Evolutionary conservation across 2,113 vertebrate species (phyloP).

Genomic region (Stigmatopora nigra): DNA sequence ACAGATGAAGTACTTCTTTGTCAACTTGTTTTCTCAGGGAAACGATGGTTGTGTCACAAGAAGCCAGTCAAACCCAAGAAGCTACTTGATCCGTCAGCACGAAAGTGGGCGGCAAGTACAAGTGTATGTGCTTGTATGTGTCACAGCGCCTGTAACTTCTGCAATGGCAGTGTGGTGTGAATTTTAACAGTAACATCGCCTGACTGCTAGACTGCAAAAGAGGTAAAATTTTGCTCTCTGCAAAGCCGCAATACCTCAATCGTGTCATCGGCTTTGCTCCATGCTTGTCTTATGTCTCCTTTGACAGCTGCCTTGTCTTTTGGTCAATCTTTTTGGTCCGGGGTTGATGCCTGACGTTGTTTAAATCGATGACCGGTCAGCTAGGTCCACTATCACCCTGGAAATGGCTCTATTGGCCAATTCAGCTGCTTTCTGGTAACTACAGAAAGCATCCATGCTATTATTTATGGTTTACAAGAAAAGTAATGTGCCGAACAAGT

Average conservation of each 20-base stretch:
- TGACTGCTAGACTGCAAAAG: slow-evolving; percentile 45
- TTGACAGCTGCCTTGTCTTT: background rate
- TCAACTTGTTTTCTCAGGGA: slow-evolving; percentile 45
- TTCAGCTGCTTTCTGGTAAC: slow-evolving; percentile 19
- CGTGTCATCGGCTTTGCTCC: background rate
- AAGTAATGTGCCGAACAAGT: slow-evolving; percentile 23
- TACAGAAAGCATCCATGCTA: slow-evolving; percentile 20
- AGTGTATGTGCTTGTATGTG: slow-evolving; percentile 23
- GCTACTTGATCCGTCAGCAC: slow-evolving; percentile 38
- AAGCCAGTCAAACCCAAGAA: slow-evolving; percentile 24
- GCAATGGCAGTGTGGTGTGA: slow-evolving; percentile 34
- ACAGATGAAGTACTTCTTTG: background rate
- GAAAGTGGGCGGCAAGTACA: slow-evolving; percentile 37
- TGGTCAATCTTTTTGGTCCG: slow-evolving; percentile 6
- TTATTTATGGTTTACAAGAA: slow-evolving; percentile 14
- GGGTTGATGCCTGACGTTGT: slow-evolving; percentile 19
- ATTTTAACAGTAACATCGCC: slow-evolving; percentile 55
- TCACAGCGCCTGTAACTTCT: slow-evolving; percentile 34
- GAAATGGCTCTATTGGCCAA: slow-evolving; percentile 39
- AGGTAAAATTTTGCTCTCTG: slow-evolving; percentile 12
- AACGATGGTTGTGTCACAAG: slow-evolving; percentile 34
- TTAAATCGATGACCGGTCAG: slow-evolving; percentile 22
- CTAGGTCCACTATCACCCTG: slow-evolving; percentile 14
- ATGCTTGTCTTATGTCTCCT: slow-evolving; percentile 1
- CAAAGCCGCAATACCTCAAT: background rate